A percentile compares a stretch with the other conserved stretches of the same genome.
These are phyloP conservation scores for Hephaestus fuliginosus DNA, from an alignment of 2,797 vertebrate species.

Conservation along the genomic window DNA sequence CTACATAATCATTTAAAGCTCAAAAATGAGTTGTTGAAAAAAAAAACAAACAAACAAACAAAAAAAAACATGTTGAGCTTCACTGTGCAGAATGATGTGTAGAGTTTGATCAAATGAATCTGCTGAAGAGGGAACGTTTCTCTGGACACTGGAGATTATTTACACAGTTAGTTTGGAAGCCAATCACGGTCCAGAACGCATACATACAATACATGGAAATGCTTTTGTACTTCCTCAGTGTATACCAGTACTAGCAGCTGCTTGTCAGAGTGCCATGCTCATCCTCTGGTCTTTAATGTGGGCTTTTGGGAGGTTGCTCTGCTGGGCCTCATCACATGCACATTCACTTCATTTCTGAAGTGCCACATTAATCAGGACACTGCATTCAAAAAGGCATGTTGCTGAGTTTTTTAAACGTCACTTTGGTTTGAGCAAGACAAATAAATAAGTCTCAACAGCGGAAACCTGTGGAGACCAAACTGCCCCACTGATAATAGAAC, in stretches of 20 bases:
- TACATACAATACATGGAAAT: not conserved
- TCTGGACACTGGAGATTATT: not conserved
- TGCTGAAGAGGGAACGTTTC: not conserved
- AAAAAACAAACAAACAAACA: too few species aligned
- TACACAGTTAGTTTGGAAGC: not conserved
- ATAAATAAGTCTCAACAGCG: too few species aligned
- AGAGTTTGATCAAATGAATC: not conserved
- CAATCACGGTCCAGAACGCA: not conserved
- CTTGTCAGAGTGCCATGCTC: not conserved
- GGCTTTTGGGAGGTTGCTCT: not conserved
- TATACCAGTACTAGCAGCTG: not conserved
- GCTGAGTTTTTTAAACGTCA: not conserved
- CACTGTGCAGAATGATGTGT: not conserved
- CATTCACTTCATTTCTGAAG: not conserved
- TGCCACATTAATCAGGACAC: not conserved
- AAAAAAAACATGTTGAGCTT: not conserved
- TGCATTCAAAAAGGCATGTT: not conserved
- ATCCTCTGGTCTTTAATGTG: constrained; percentile 4
- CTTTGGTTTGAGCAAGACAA: not conserved
- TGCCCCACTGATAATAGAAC: not conserved
- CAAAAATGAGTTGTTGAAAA: not conserved
- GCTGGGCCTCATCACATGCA: not conserved
- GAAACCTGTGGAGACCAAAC: not conserved
- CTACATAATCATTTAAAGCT: not conserved
- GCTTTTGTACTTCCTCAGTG: not conserved